These are phyloP conservation scores for Gymnothorax javanicus DNA, from an alignment of 2,797 vertebrate species.

Conservation along the genomic window DNA sequence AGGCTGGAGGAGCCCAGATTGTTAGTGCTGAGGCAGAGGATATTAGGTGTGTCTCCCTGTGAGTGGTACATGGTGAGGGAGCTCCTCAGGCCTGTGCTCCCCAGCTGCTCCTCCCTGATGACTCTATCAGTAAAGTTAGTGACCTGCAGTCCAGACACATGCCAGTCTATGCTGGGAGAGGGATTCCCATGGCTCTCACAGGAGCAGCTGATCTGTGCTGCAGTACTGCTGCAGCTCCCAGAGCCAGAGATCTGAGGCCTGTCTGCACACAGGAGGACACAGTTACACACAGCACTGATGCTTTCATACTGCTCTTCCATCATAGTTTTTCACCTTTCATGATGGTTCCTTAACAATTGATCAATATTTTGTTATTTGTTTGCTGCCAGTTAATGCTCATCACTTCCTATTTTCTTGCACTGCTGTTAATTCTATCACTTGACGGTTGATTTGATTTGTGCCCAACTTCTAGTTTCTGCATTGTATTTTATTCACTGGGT, in stretches of 20 bases:
- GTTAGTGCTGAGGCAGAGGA: slow-evolving; percentile 53
- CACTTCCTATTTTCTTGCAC: no score
- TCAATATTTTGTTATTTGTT: no score
- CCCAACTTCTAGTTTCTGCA: no score
- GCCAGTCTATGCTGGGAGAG: slow-evolving; percentile 48
- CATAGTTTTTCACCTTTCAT: no score
- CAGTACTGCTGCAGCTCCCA: slow-evolving; percentile 56
- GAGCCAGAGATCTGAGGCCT: slow-evolving; percentile 26
- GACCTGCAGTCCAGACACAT: slow-evolving; percentile 46
- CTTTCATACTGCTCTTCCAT: slow-evolving; percentile 17
- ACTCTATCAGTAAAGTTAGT: slow-evolving; percentile 48
- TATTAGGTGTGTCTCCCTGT: no score
- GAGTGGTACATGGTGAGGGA: slow-evolving; percentile 49
- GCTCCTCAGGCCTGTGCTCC: slow-evolving; percentile 44
- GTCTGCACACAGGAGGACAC: slow-evolving; percentile 24
- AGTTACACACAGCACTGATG: slow-evolving; percentile 36
- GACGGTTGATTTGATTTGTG: no score
- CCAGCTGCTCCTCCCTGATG: slow-evolving; percentile 48
- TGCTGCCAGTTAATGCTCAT: no score
- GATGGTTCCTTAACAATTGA: no score
- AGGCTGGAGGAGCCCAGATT: not conserved
- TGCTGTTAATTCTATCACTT: no score
- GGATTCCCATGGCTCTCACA: slow-evolving; percentile 70
- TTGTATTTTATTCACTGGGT: no score
- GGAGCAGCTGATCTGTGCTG: slow-evolving; percentile 52